Conservation (phyloP, 1,140 invertebrate species). For the Drosophila parabipectinata region DNA sequence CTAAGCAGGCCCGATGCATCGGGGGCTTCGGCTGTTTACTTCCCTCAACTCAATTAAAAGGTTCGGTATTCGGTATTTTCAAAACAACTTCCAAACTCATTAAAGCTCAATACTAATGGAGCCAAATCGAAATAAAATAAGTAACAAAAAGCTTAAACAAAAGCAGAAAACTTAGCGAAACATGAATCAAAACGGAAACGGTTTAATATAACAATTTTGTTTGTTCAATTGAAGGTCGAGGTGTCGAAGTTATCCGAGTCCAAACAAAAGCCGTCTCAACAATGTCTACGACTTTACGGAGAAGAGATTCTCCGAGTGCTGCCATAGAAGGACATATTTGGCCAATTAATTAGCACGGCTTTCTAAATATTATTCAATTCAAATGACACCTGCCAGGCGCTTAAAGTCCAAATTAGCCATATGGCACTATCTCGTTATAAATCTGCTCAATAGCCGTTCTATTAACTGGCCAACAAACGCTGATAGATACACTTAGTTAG, state of each 20-base stretch:
- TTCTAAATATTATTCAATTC: constrained; percentile 44
- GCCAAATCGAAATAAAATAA: constrained; percentile 37
- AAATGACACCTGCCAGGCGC: constrained; percentile 63
- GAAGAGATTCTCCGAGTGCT: constrained; percentile 21
- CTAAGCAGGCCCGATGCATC: not conserved
- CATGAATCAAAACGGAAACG: constrained; percentile 71
- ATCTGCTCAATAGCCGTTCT: constrained; percentile 50
- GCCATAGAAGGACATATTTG: constrained; percentile 34
- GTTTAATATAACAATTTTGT: constrained; percentile 55
- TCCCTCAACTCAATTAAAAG: constrained; percentile 41
- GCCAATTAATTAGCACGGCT: constrained; percentile 51
- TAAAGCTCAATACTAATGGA: constrained; percentile 31
- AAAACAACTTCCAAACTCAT: constrained; percentile 48
- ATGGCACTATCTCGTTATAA: constrained; percentile 50
- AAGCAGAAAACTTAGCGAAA: constrained; percentile 26
- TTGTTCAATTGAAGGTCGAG: constrained; percentile 63
- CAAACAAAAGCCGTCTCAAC: constrained; percentile 40
- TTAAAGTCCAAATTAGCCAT: constrained; percentile 51
- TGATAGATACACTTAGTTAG: constrained; percentile 35
- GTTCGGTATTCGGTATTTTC: constrained; percentile 31
- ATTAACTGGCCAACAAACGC: constrained; percentile 53
- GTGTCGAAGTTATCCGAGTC: constrained; percentile 35
- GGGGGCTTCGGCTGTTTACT: constrained; percentile 20
- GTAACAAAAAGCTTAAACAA: constrained; percentile 17
- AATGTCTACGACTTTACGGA: constrained; percentile 8